Percentiles rank a stretch among this genome's conserved stretches.
Evolutionary conservation across 2,113 vertebrate genomes (phyloP).

Genomic region (Amblyopsis rosae): DNA sequence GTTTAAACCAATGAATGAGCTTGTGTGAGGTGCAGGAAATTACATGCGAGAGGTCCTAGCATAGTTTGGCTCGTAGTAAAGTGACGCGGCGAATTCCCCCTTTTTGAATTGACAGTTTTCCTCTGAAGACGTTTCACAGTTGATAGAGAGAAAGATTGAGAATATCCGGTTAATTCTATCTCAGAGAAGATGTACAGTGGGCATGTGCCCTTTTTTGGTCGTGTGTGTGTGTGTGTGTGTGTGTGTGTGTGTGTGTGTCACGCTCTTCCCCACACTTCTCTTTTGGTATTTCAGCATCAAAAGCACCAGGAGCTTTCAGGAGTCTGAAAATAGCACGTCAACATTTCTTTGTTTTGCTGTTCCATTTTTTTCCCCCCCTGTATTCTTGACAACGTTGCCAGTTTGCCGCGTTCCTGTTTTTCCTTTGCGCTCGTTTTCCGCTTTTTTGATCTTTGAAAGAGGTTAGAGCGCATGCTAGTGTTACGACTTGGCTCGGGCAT

Average conservation of each 20-base stretch:
- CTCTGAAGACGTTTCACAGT: slow-evolving; percentile 54
- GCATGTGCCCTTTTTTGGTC: slow-evolving; percentile 57
- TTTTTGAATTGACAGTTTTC: slow-evolving; percentile 19
- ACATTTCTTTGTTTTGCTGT: slow-evolving; percentile 35
- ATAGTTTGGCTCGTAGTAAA: slow-evolving; percentile 35
- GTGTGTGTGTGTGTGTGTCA: background rate
- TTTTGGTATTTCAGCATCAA: slow-evolving; percentile 59
- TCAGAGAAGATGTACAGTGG: slow-evolving; percentile 54
- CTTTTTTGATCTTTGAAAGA: slow-evolving; percentile 78
- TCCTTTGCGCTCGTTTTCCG: slow-evolving; percentile 63
- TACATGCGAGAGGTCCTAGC: background rate
- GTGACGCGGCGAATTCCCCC: slow-evolving; percentile 15
- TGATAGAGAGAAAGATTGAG: slow-evolving; percentile 47
- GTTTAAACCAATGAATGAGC: slow-evolving; percentile 52
- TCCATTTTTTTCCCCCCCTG: slow-evolving; percentile 10
- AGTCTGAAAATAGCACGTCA: slow-evolving; percentile 74
- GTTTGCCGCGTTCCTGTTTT: slow-evolving; percentile 75
- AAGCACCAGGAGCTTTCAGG: slow-evolving; percentile 31
- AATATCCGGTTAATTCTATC: slow-evolving; percentile 66
- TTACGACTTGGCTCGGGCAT: slow-evolving; percentile 54
- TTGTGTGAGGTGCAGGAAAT: background rate
- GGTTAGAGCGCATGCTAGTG: slow-evolving; percentile 71
- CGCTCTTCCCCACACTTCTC: background rate
- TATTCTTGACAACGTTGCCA: slow-evolving; percentile 63
- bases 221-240: background rate